phyloP scores from a whole-genome alignment of 2,113 vertebrate species.

The Balaenoptera acutorostrata region DNA sequence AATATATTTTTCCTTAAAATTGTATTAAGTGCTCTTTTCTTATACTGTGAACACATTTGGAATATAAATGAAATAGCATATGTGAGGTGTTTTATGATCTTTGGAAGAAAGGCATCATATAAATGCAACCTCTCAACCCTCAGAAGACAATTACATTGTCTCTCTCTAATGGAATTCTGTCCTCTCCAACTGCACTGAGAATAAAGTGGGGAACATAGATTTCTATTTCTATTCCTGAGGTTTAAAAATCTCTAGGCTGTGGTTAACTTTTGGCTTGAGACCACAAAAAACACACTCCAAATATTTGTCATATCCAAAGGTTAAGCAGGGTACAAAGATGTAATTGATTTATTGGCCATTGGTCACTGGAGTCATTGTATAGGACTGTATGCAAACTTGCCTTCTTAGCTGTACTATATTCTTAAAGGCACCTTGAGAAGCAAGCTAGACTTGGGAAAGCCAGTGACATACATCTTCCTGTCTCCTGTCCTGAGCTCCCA shows the following conservation, averaged over 20 bases:
- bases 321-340: slow-evolving; percentile 72
- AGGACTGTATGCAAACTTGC: neutral
- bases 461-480: neutral
- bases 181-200: slow-evolving; percentile 56
- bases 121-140: slow-evolving; percentile 8
- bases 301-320: slow-evolving; percentile 76
- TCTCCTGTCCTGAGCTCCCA: neutral
- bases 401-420: neutral
- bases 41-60: neutral
- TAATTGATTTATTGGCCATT: slow-evolving; percentile 71
- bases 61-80: slow-evolving; percentile 48
- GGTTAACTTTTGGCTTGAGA: slow-evolving; percentile 77
- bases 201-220: slow-evolving; percentile 57
- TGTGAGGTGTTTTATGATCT: slow-evolving; percentile 44
- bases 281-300: slow-evolving; percentile 78
- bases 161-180: slow-evolving; percentile 63
- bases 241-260: slow-evolving; percentile 75
- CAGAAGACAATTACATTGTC: slow-evolving; percentile 45
- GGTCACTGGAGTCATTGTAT: neutral
- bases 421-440: neutral
- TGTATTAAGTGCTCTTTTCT: neutral
- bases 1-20: neutral
- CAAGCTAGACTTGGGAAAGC: neutral
- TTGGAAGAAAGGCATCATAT: slow-evolving; percentile 34
- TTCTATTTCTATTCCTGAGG: slow-evolving; percentile 72